Percentiles rank a stretch among this genome's conserved stretches.
Conservation (phyloP, 2,113 vertebrate species). For the Oreochromis spilurus region DNA sequence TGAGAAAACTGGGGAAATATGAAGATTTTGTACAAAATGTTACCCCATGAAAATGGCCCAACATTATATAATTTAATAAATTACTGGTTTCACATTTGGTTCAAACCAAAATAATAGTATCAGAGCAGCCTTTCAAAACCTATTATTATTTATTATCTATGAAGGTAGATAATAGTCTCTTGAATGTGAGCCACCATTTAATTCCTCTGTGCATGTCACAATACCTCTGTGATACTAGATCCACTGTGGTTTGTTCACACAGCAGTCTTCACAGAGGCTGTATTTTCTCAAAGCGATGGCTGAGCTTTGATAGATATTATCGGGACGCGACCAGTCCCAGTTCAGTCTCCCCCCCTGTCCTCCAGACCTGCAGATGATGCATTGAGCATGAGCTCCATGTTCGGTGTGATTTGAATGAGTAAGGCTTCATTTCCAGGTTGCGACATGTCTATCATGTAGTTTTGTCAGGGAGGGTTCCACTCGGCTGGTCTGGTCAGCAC, state of each 20-base stretch:
- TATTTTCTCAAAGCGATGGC: not conserved
- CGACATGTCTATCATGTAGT: conserved; percentile 48
- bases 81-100: not conserved
- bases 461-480: conserved; percentile 52
- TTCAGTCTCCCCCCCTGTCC: not conserved
- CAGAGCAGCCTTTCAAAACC: not conserved
- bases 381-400: not conserved
- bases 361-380: conserved; percentile 26
- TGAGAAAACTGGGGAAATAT: not conserved
- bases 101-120: not conserved
- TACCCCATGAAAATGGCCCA: not conserved
- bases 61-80: not conserved
- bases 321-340: not conserved
- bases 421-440: conserved; percentile 60
- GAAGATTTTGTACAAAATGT: not conserved
- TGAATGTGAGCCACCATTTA: not conserved
- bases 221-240: not conserved
- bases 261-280: not conserved
- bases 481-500: conserved; percentile 32
- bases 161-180: not conserved
- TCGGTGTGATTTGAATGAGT: conserved; percentile 54
- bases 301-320: conserved; percentile 8
- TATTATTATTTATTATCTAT: not conserved
- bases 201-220: not conserved
- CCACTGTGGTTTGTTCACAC: not conserved